Base-by-base conservation (phyloP, 2,797 vertebrate species). In the Orientallactaga sibirica region DNA sequence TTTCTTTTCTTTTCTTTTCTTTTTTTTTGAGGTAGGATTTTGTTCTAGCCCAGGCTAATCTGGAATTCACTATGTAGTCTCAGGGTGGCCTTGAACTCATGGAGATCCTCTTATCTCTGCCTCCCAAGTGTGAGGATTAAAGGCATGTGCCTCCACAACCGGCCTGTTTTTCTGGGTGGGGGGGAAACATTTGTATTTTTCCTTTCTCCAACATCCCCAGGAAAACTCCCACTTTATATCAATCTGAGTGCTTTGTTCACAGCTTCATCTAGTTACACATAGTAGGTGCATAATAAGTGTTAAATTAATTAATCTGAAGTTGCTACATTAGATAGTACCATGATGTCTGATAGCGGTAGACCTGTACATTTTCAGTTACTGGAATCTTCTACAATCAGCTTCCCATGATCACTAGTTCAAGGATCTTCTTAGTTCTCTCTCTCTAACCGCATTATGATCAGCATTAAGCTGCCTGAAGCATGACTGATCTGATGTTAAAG, bases 221-320 rank as follows among this genome's bases (percentile, higher is more conserved):
- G 33, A 71, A 75, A 96, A 81, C 19, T 11, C 12, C 4, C 22
- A 41, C 7, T 93, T 91, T 95, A 77, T 77, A 25, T 66, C 33
- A 75, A 37, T 78, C 68, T 52, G 2, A 70, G 7, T 67, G 73
- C 58, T 91, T 81, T 82, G 61, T 94, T 61, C 82, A 43, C 58
- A 73, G 10, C 48, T 92, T 37, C 29, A 74, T 5, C 1, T 75
- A 61, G 9, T 43, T 62, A 5, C 3, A 14, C 29, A 82, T 22
- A 48, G 71, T 83, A 93, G 62, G 24, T 62, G 25, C n/a, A 82
- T 88, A 86, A 75, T 83, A 78, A 86, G 90, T 77, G 61, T 18
- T 58, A 55, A 93, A 61, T 87, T 86, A 82, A 88, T 79, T 61
- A 85, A 93, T 52, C 68, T 92, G 58, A 24, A 89, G 16, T 93